Evolutionary conservation across 2,113 vertebrate genomes (phyloP).

Genomic region (Brachyhypopomus gauderio): DNA sequence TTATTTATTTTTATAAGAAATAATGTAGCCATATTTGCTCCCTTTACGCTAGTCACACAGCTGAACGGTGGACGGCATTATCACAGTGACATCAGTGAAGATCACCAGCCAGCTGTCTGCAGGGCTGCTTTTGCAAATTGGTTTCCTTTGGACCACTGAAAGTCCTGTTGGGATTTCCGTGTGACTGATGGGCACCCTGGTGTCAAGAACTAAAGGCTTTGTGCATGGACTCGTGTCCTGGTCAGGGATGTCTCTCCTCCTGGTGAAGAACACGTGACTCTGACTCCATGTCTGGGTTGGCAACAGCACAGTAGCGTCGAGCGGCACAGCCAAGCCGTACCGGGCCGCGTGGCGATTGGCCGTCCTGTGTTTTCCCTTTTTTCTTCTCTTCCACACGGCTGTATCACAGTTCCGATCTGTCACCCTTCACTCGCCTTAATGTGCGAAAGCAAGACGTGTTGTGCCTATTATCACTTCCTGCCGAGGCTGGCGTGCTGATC

Average conservation of each 20-base stretch:
- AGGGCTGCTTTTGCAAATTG: neutral
- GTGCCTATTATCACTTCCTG: constrained; percentile 86
- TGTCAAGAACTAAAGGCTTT: no score
- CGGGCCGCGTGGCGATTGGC: constrained; percentile 64
- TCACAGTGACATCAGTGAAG: no score
- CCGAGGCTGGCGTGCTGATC: constrained; percentile 80
- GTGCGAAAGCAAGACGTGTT: constrained; percentile 88
- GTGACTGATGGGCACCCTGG: neutral
- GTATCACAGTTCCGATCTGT: constrained; percentile 84
- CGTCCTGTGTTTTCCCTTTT: constrained; percentile 44
- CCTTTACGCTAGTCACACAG: constrained; percentile 20
- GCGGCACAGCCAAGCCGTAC: constrained; percentile 61
- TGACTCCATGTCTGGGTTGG: constrained; percentile 32
- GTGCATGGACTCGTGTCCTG: no score
- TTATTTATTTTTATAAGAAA: neutral
- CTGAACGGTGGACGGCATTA: neutral
- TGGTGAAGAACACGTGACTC: constrained; percentile 7
- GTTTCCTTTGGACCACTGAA: neutral
- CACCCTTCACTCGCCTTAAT: constrained; percentile 82
- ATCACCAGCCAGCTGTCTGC: neutral
- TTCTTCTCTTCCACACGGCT: constrained; percentile 67
- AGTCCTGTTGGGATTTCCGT: constrained; percentile 5
- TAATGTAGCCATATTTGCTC: neutral
- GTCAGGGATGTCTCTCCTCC: neutral
- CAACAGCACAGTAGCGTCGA: constrained; percentile 63